A percentile compares a stretch with the other conserved stretches of the same genome.
phyloP scores from a whole-genome alignment of 2,888 invertebrate species.

The Taenaris catops region DNA sequence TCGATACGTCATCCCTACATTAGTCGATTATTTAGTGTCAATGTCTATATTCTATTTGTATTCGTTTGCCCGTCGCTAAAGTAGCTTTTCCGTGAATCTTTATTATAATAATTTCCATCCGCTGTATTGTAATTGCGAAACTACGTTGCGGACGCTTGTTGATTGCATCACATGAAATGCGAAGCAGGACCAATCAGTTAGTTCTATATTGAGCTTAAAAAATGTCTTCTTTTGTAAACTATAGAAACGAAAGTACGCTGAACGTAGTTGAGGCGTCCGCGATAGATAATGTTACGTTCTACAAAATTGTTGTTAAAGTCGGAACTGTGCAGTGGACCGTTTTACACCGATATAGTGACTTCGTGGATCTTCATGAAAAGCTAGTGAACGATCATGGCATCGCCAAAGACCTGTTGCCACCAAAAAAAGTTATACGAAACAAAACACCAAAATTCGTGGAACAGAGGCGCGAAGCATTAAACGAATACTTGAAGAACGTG shows the following conservation, averaged over 20 bases:
- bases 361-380: slow-evolving; percentile 91
- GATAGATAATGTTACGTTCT: slow-evolving; percentile 84
- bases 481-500: slow-evolving; percentile 80
- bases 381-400: slow-evolving; percentile 61
- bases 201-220: slow-evolving; percentile 17
- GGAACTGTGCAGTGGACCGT: slow-evolving; percentile 90
- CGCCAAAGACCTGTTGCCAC: slow-evolving; percentile 92
- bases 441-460: slow-evolving; percentile 91
- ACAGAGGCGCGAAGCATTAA: slow-evolving; percentile 28
- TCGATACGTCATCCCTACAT: too few relatives aligned
- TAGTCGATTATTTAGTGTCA: too few relatives aligned
- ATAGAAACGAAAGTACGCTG: slow-evolving; percentile 83
- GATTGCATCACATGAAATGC: slow-evolving; percentile 15
- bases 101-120: slow-evolving; percentile 4
- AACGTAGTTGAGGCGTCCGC: slow-evolving; percentile 83
- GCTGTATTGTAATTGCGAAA: not conserved
- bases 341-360: slow-evolving; percentile 93
- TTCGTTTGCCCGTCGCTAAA: not conserved
- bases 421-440: slow-evolving; percentile 95
- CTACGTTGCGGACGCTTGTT: not conserved
- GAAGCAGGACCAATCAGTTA: slow-evolving; percentile 5
- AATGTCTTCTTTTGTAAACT: slow-evolving; percentile 88
- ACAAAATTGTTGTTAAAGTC: slow-evolving; percentile 85
- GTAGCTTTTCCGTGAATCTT: not conserved
- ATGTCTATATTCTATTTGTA: too few relatives aligned